Evolutionary conservation across 2,888 invertebrate genomes (phyloP), one percentile per base, ranked within the genome.

Genomic region (Pyrochroa serraticornis): DNA sequence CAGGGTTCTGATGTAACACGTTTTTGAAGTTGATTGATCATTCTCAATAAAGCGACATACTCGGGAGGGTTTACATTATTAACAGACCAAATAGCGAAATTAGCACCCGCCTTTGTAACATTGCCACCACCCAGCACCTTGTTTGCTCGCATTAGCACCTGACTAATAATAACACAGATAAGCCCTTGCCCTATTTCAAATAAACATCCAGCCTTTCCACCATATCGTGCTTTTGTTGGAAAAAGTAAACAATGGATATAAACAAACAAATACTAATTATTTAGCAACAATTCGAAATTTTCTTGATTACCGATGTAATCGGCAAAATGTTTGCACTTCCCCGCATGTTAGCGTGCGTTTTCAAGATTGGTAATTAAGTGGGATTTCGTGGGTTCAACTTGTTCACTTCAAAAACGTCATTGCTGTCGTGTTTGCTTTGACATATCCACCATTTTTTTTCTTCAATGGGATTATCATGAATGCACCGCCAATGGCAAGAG

Each of bases 11-110:
- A 58, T 52, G 54, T 60, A 62, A 59, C 60, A 59, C 58, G 51
- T 61, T 62, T 62, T 53, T 64, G 66, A 66, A 64, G 64, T 62
- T 67, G 65, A 67, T 67, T 59, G 66, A 66, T 67, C 60, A 61
- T 64, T 64, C 37, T 50, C 55, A 60, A 55, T 60, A 55, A 55
- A 38, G 46, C 33, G 31, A 13, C 9, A 6, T 22, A 3, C 3
- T 22, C 5, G 22, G 22, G 22, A 22, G 22, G 22, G 22, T 22
- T 22, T 30, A 34, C 30, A 35, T 46, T 46, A 46, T 53, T 46
- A 34, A n/a, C 13, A 13, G n/a, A 1, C 6, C 14, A 14, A 45
- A 38, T 36, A 31, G 8, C 38, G 39, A 39, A 56, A 50, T 49
- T 50, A 50, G 49, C 56, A 34, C 52, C 42, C 41, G n/a, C 5